Evolutionary conservation across 2,113 vertebrate species (phyloP).

Genomic region (Nothobranchius kuhntae): DNA sequence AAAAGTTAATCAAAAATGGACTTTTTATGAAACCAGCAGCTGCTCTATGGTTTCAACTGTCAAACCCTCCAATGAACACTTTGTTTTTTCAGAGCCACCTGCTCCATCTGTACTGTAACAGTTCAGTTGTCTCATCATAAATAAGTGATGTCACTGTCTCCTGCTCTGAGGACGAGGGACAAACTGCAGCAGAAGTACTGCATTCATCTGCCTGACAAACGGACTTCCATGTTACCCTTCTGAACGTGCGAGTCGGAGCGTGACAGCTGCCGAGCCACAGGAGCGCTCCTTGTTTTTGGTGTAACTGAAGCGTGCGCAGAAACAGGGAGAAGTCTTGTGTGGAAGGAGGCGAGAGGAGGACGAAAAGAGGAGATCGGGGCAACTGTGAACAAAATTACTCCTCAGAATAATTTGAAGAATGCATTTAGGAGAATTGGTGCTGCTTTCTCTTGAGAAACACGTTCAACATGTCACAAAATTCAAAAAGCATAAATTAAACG

Average conservation of each 20-base stretch:
- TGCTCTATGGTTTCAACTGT: too few relatives aligned
- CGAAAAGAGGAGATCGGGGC: constrained; percentile 29
- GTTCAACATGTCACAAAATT: constrained; percentile 18
- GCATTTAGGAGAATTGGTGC: constrained; percentile 32
- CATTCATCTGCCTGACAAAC: constrained; percentile 48
- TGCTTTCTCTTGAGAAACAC: constrained; percentile 24
- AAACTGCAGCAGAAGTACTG: constrained; percentile 14
- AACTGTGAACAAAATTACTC: constrained; percentile 40
- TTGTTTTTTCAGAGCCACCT: background rate
- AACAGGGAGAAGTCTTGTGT: constrained; percentile 30
- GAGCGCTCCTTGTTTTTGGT: constrained; percentile 22
- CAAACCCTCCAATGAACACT: too few relatives aligned
- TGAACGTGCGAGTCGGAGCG: constrained; percentile 8
- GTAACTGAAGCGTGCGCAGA: background rate
- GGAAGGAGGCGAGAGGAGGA: constrained; percentile 3
- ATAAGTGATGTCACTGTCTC: constrained; percentile 48
- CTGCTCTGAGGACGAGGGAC: constrained; percentile 27
- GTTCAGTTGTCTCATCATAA: constrained; percentile 15
- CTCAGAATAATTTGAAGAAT: constrained; percentile 48
- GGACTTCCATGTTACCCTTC: constrained; percentile 51
- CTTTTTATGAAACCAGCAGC: background rate
- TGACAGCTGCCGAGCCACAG: background rate
- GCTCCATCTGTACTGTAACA: background rate
- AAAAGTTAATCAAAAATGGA: too few relatives aligned
- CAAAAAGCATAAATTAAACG: constrained; percentile 24